phyloP scores from a whole-genome alignment of 2,888 invertebrate genomes.

The Eustalomyia histrio region DNA sequence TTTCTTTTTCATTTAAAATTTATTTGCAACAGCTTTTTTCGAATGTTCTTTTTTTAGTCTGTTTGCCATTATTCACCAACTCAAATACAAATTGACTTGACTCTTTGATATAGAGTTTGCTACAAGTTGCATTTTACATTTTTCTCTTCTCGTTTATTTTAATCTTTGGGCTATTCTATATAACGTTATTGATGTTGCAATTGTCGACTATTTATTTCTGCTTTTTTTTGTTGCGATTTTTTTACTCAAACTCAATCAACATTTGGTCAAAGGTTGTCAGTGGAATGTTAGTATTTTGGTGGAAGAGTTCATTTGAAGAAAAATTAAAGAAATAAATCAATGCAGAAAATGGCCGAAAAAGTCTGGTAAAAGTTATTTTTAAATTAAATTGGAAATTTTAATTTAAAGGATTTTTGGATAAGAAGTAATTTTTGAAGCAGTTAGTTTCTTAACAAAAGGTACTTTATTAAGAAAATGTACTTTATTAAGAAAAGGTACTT shows the following conservation, averaged over 20 bases:
- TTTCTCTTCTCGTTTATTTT: neutral
- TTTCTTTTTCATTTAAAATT: neutral
- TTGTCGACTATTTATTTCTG: constrained; percentile 20
- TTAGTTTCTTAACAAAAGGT: no score
- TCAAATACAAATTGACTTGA: constrained; percentile 42
- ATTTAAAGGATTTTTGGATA: no score
- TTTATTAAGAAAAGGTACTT: no score
- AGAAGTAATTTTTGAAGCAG: no score
- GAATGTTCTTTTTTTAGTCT: neutral
- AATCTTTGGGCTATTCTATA: constrained; percentile 27
- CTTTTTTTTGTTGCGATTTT: neutral
- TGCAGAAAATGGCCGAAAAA: no score
- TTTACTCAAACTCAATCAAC: constrained; percentile 27
- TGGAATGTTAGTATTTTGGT: neutral
- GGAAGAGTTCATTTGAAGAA: neutral
- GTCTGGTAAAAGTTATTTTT: no score
- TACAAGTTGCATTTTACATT: neutral
- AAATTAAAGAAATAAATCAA: no score
- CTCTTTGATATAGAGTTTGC: neutral
- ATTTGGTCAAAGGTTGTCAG: constrained; percentile 18
- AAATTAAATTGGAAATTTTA: no score
- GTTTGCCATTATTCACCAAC: neutral
- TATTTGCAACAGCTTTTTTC: neutral
- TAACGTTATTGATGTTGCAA: constrained; percentile 47
- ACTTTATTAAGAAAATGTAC: no score